Conservation (phyloP, 2,888 invertebrate genomes). For the Epinotia demarniana region DNA sequence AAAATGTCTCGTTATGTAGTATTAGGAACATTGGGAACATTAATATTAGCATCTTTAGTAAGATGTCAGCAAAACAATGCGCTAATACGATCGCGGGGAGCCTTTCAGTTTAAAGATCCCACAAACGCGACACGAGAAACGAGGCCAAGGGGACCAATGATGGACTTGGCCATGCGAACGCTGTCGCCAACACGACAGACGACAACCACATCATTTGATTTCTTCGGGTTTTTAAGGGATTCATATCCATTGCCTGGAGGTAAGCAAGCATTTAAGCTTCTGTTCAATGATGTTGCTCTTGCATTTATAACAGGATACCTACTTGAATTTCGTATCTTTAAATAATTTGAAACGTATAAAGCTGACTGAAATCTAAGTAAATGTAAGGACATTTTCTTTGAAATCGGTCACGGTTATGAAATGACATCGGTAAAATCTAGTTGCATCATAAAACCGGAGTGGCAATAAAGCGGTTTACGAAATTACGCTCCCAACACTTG, state of each 20-base stretch:
- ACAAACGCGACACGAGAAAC: slow-evolving; percentile 27
- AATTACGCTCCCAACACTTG: slow-evolving; percentile 4
- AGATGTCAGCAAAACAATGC: slow-evolving; percentile 29
- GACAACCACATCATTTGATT: slow-evolving; percentile 31
- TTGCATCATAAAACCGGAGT: slow-evolving; percentile 26
- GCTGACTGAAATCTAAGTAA: neutral
- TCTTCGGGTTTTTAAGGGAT: slow-evolving; percentile 45
- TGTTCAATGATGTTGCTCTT: slow-evolving; percentile 6
- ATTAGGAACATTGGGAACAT: slow-evolving; percentile 11
- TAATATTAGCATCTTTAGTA: slow-evolving; percentile 23
- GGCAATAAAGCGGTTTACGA: slow-evolving; percentile 24
- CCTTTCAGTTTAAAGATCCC: slow-evolving; percentile 35
- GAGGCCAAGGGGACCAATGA: slow-evolving; percentile 43
- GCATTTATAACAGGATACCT: neutral
- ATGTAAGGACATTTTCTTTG: neutral
- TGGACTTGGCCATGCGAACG: slow-evolving; percentile 39
- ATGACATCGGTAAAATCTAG: slow-evolving; percentile 21
- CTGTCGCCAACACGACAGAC: slow-evolving; percentile 24
- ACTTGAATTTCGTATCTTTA: neutral
- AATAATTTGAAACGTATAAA: neutral
- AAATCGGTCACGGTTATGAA: slow-evolving; percentile 33
- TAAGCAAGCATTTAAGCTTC: slow-evolving; percentile 28
- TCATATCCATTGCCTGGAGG: slow-evolving; percentile 46
- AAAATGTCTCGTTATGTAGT: slow-evolving; percentile 9
- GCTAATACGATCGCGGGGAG: slow-evolving; percentile 38